Evolutionary conservation across 2,113 vertebrate species (phyloP).

Genomic region (Zeus faber): DNA sequence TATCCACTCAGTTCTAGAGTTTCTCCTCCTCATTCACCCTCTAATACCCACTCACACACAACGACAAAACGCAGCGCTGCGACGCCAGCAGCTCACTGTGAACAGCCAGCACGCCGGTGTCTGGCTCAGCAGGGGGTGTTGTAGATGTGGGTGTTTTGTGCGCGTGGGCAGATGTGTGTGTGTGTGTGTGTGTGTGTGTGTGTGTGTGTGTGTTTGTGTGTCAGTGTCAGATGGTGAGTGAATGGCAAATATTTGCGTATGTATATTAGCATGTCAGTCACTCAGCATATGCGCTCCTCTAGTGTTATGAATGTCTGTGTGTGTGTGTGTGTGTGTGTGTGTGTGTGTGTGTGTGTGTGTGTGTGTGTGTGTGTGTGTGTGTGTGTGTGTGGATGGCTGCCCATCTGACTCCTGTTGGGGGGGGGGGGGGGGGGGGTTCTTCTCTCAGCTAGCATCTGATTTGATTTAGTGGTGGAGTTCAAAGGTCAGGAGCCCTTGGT

Average conservation of each 20-base stretch:
- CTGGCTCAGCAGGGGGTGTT: too few relatives aligned
- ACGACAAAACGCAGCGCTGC: too few relatives aligned
- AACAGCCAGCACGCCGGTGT: too few relatives aligned
- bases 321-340: neutral
- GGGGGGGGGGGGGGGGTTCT: constrained; percentile 33
- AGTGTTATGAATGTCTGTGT: neutral
- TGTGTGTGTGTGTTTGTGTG: neutral
- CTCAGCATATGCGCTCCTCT: too few relatives aligned
- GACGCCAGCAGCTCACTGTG: too few relatives aligned
- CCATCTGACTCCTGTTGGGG: constrained; percentile 46
- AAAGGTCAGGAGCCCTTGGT: constrained; percentile 66
- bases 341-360: constrained; percentile 1
- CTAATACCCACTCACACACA: too few relatives aligned
- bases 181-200: constrained; percentile 6
- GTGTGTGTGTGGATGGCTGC: constrained; percentile 17
- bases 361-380: constrained; percentile 6
- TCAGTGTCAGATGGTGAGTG: too few relatives aligned
- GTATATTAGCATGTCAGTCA: neutral
- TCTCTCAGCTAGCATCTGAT: constrained; percentile 50
- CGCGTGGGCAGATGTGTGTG: constrained; percentile 9
- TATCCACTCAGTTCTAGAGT: too few relatives aligned
- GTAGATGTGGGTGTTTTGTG: too few relatives aligned
- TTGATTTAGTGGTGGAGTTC: constrained; percentile 67
- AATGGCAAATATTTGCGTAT: neutral
- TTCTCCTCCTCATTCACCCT: too few relatives aligned